Conservation (phyloP, 2,888 invertebrate genomes). For the Rhyacophila evoluta region DNA sequence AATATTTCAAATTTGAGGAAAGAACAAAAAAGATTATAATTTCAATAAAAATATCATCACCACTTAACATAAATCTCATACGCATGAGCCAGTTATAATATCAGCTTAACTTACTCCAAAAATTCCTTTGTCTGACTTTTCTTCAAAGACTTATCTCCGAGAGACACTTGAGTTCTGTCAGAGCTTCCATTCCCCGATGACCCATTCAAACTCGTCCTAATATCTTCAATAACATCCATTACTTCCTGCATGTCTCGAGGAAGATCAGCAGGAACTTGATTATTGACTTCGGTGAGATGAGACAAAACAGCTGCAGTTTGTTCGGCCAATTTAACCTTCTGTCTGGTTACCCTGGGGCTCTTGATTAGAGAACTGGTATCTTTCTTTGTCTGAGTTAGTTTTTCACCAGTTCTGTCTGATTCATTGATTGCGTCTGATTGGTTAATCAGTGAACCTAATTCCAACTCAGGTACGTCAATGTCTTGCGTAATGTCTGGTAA, state of each 20-base stretch:
- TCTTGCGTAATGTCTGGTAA: neutral
- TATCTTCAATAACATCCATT: no score
- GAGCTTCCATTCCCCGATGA: neutral
- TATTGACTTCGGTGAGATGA: neutral
- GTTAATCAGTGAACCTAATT: neutral
- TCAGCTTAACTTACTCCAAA: neutral
- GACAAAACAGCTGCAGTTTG: neutral
- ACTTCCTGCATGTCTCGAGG: neutral
- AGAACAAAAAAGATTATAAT: no score
- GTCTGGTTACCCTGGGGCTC: neutral
- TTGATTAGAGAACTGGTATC: neutral
- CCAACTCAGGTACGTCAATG: neutral
- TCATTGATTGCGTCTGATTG: neutral
- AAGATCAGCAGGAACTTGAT: neutral
- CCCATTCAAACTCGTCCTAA: no score
- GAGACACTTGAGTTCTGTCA: neutral
- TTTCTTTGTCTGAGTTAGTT: neutral
- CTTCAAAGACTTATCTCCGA: neutral
- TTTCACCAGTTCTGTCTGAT: neutral
- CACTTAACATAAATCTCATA: no score
- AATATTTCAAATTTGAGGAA: no score
- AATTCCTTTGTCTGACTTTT: neutral
- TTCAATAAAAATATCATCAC: no score
- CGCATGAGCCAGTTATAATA: no score
- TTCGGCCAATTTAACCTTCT: neutral